Base-by-base conservation (phyloP, 2,113 vertebrate genomes). In the Pollachius pollachius region DNA sequence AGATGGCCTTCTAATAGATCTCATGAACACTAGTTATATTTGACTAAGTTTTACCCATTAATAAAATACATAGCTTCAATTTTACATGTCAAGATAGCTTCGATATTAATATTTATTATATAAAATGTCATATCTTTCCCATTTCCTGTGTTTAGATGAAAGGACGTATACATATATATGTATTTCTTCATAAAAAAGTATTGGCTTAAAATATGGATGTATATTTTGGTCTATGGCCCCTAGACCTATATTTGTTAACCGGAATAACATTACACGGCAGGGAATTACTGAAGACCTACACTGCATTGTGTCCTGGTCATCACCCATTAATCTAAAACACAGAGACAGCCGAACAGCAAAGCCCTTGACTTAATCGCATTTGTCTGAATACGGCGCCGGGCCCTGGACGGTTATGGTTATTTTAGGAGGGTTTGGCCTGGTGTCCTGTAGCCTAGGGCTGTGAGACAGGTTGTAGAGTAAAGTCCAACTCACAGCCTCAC, bases 281-380 rank as follows among this genome's bases (percentile, higher is more conserved):
- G 19, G 19, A 34, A 23, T 57, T 2, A 18, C 7, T n/a, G 56
- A 17, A 30, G 27, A 17, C 18, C n/a, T 60, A 17, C 58, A 11
- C 58, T 52, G 74, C 64, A 65, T 72, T 73, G 76, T 71, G 64
- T 71, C 73, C 56, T 70, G 71, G 66, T 70, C 72, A 75, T 21
- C 72, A 69, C 64, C 75, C 56, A 68, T 78, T 80, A 57, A 77
- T 85, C 77, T 71, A 80, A 77, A 71, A 78, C 81, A 6, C 76
- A 75, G 75, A 64, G 30, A 30, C 30, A 30, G 30, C 30, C 30
- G 80, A 71, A 81, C 70, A 73, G 73, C 79, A 89, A 89, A 89
- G 78, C 77, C 84, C 82, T 76, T 62, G 74, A 54, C 57, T 84
- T 90, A 93, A 92, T 91, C 91, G 82, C 86, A 92, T 90, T 90